Percentiles rank a stretch among this genome's conserved stretches.
phyloP scores from a whole-genome alignment of 2,888 invertebrate species.

The Euproctis similis region DNA sequence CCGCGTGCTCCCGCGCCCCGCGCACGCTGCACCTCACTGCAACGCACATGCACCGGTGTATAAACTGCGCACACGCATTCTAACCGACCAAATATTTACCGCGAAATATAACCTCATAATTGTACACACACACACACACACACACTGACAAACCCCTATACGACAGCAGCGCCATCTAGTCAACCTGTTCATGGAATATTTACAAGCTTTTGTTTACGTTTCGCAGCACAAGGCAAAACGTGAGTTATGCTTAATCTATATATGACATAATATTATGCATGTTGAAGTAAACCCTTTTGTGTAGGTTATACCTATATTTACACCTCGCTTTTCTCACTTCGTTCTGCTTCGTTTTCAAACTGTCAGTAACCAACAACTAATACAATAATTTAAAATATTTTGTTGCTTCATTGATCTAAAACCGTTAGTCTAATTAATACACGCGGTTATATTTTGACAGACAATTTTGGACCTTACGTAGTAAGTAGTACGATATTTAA shows the following conservation, averaged over 20 bases:
- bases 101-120: slow-evolving; percentile 15
- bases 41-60: slow-evolving; percentile 29
- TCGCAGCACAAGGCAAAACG: slow-evolving; percentile 47
- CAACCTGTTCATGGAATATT: slow-evolving; percentile 35
- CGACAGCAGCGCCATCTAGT: slow-evolving; percentile 28
- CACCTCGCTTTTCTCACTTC: too few species aligned
- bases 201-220: slow-evolving; percentile 50
- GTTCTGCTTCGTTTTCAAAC: too few species aligned
- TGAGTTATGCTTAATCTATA: slow-evolving; percentile 71
- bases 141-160: slow-evolving; percentile 20
- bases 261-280: too few species aligned
- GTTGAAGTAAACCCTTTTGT: too few species aligned
- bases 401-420: slow-evolving; percentile 42
- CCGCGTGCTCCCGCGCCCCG: slow-evolving; percentile 44
- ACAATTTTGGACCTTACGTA: slow-evolving; percentile 25
- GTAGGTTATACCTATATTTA: too few species aligned
- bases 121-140: slow-evolving; percentile 10
- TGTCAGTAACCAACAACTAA: too few species aligned
- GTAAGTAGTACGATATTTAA: not conserved
- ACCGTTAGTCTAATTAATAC: slow-evolving; percentile 42
- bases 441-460: slow-evolving; percentile 25
- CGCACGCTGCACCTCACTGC: slow-evolving; percentile 48
- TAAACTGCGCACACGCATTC: slow-evolving; percentile 25
- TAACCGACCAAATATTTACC: slow-evolving; percentile 16
- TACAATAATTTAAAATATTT: too few species aligned